These are phyloP conservation scores for Plecotus auritus DNA, from an alignment of 2,113 vertebrate species.

Conservation along the genomic window DNA sequence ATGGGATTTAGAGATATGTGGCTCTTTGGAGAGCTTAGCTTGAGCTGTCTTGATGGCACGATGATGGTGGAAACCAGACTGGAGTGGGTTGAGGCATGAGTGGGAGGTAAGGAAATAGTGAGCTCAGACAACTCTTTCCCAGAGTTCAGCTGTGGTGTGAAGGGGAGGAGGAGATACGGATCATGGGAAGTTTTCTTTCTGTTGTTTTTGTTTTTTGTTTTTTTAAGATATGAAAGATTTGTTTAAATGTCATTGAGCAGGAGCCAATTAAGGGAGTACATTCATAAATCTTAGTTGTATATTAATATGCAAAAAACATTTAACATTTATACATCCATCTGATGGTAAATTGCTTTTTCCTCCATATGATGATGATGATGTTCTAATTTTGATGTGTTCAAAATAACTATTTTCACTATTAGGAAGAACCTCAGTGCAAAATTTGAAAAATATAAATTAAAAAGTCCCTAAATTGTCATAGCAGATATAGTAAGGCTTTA, in stretches of 20 bases:
- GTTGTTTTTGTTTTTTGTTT: background rate
- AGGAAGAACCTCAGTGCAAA: conserved; percentile 25
- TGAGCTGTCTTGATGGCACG: background rate
- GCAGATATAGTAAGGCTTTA: background rate
- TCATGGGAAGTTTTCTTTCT: background rate
- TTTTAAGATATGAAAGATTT: background rate
- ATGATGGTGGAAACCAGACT: background rate
- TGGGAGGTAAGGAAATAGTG: background rate
- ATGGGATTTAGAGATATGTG: background rate
- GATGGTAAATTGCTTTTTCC: background rate
- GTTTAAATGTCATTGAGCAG: conserved; percentile 29
- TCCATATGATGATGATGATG: background rate
- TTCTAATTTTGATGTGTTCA: background rate
- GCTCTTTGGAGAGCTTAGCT: background rate
- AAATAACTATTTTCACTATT: background rate
- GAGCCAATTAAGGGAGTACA: background rate
- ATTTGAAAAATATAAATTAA: conserved; percentile 14
- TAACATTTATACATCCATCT: background rate
- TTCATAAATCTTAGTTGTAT: conserved; percentile 17
- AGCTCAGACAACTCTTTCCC: background rate
- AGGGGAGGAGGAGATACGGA: background rate
- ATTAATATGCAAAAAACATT: background rate
- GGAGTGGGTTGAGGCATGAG: background rate
- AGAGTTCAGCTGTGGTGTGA: background rate
- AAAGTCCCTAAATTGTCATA: background rate